Evolutionary conservation across 92 coral and sea anemone species (phyloP).

Genomic region (Micromussa lordhowensis): DNA sequence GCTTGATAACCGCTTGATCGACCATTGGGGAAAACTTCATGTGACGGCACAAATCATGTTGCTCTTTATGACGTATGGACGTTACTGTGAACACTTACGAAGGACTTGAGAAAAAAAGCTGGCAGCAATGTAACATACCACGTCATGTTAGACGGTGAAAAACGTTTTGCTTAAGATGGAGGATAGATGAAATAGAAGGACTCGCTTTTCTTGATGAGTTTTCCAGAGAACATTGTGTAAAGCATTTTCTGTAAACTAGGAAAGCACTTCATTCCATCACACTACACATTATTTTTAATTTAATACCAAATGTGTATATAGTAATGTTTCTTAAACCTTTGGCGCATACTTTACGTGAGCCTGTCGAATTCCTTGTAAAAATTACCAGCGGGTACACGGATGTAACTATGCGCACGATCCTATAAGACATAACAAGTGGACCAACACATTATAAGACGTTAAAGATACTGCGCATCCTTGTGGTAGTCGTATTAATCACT

Average conservation of each 20-base stretch:
- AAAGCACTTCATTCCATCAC: constrained; percentile 7
- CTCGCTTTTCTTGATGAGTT: neutral
- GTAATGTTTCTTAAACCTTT: constrained; percentile 15
- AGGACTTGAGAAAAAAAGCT: too few species aligned
- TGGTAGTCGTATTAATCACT: neutral
- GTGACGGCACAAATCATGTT: neutral
- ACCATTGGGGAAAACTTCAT: neutral
- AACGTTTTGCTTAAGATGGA: neutral
- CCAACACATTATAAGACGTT: neutral
- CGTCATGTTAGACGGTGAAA: constrained; percentile 31
- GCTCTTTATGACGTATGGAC: too few species aligned
- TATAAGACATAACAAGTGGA: neutral
- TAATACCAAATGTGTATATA: constrained; percentile 44
- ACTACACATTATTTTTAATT: constrained; percentile 34
- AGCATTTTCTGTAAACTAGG: constrained; percentile 7
- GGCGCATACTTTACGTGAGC: constrained; percentile 17
- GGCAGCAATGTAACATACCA: too few species aligned
- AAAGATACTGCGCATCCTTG: neutral
- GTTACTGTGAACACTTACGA: neutral
- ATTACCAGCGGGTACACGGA: constrained; percentile 5
- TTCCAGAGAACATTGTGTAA: neutral
- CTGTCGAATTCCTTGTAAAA: constrained; percentile 12
- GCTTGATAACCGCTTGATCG: constrained; percentile 8
- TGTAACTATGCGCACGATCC: neutral
- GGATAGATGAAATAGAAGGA: neutral